Evolutionary conservation across 1,140 invertebrate genomes (phyloP).

Genomic region (Drosophila albomicans): DNA sequence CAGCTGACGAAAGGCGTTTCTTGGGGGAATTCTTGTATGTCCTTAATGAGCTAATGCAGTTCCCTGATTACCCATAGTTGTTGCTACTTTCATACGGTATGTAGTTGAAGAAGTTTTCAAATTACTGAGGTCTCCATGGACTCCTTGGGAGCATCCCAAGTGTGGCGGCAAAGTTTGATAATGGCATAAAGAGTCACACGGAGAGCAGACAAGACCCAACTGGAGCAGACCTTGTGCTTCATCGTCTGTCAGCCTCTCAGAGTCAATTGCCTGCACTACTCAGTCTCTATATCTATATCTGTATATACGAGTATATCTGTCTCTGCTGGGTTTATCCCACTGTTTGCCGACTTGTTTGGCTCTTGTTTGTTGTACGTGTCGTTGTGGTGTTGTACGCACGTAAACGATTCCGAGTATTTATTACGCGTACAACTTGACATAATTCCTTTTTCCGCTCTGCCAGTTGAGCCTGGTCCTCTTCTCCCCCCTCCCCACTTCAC

Average conservation of each 20-base stretch:
- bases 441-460: constrained; percentile 72
- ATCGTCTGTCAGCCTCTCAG: neutral
- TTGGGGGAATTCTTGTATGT: neutral
- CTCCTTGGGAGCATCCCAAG: constrained; percentile 34
- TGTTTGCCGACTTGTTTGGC: constrained; percentile 53
- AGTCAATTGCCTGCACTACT: constrained; percentile 44
- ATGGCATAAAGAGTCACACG: constrained; percentile 17
- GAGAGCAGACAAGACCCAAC: constrained; percentile 1
- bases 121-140: constrained; percentile 60
- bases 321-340: constrained; percentile 16
- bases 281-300: neutral
- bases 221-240: neutral
- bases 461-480: constrained; percentile 24
- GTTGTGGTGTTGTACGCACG: constrained; percentile 69
- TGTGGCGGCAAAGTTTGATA: constrained; percentile 68
- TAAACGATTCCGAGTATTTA: constrained; percentile 80
- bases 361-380: constrained; percentile 71
- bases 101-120: constrained; percentile 55
- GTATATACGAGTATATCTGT: neutral
- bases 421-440: constrained; percentile 81
- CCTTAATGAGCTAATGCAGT: constrained; percentile 26
- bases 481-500: neutral
- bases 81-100: neutral
- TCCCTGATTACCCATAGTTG: constrained; percentile 9
- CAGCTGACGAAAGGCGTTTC: neutral